A percentile compares a stretch with the other conserved stretches of the same genome.
Conservation (phyloP, 2,888 invertebrate genomes). For the Oscheius sp. region DNA sequence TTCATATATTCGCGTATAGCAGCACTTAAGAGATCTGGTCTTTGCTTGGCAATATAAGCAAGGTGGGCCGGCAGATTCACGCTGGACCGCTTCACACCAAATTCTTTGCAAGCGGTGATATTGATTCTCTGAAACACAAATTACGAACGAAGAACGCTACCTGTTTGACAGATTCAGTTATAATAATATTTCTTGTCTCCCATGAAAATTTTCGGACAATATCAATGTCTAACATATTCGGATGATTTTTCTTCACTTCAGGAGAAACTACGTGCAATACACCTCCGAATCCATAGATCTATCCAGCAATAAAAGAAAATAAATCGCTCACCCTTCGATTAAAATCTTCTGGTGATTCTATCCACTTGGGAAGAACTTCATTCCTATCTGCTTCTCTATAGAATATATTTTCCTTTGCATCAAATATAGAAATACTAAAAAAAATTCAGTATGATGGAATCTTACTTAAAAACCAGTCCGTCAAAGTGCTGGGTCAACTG, state of each 20-base stretch:
- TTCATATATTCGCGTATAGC: conserved; percentile 47
- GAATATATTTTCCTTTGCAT: conserved; percentile 43
- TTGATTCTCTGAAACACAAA: conserved; percentile 42
- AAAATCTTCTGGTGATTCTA: conserved; percentile 34
- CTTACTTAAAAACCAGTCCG: conserved; percentile 46
- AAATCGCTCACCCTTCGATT: conserved; percentile 30
- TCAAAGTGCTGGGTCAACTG: conserved; percentile 43
- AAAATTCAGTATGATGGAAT: not conserved
- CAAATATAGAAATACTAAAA: conserved; percentile 49
- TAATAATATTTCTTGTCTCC: conserved; percentile 53
- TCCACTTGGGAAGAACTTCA: conserved; percentile 53
- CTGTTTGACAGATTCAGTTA: conserved; percentile 48
- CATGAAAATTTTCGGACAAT: conserved; percentile 41
- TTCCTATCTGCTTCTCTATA: conserved; percentile 44
- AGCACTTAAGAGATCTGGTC: conserved; percentile 51
- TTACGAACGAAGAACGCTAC: not conserved
- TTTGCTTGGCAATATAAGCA: conserved; percentile 51
- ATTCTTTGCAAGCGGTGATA: conserved; percentile 35
- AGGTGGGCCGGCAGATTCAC: conserved; percentile 51
- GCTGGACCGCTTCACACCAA: conserved; percentile 50
- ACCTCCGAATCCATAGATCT: conserved; percentile 53
- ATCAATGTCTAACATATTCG: conserved; percentile 43
- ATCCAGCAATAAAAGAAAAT: not conserved
- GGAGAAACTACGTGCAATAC: conserved; percentile 52
- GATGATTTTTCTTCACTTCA: conserved; percentile 36